phyloP scores from a whole-genome alignment of 2,113 vertebrate genomes.

The Entomyzon cyanotis region DNA sequence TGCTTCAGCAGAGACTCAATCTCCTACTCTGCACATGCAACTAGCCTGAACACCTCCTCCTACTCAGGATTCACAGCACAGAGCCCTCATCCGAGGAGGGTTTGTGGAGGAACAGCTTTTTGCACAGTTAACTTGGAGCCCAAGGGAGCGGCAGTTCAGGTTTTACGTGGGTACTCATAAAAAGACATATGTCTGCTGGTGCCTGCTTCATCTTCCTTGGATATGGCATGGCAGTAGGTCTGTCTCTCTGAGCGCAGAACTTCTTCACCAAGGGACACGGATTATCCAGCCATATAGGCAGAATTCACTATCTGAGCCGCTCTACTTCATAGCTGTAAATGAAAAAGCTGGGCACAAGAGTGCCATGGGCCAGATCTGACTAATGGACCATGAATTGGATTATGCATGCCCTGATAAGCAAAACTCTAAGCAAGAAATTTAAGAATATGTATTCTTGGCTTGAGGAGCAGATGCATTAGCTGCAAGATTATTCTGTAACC shows the following conservation, averaged over 20 bases:
- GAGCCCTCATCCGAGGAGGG: background rate
- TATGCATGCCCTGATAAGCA: background rate
- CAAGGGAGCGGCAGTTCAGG: background rate
- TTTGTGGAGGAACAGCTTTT: background rate
- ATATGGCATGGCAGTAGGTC: background rate
- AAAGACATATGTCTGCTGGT: background rate
- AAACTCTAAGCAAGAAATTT: background rate
- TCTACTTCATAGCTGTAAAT: background rate
- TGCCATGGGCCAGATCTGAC: background rate
- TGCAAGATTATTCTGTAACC: background rate
- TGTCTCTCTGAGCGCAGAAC: background rate
- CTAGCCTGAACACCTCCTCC: background rate
- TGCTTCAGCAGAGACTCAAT: background rate
- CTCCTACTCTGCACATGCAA: background rate
- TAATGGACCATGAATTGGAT: slow-evolving; percentile 9
- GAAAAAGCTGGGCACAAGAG: background rate
- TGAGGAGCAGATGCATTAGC: background rate
- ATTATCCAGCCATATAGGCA: background rate
- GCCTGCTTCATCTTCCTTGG: background rate
- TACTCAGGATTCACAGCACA: background rate
- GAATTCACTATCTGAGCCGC: background rate
- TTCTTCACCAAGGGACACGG: background rate
- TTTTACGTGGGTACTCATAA: background rate
- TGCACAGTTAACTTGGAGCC: background rate
- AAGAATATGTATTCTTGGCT: background rate